These are phyloP conservation scores for Paradisaea rubra DNA, from an alignment of 2,113 vertebrate species.

Conservation along the genomic window DNA sequence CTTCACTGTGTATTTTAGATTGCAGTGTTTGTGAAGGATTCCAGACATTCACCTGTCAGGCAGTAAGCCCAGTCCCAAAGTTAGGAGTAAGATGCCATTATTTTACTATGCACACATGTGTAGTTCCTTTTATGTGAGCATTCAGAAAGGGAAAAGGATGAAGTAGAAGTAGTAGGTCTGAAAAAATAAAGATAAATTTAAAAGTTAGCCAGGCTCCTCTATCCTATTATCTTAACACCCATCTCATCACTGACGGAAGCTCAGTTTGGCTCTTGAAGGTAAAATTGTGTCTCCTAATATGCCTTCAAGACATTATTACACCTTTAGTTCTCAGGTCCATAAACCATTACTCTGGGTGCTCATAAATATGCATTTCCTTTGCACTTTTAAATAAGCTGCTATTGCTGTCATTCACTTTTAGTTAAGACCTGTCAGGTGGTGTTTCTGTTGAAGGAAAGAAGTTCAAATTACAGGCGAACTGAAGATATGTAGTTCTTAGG, in stretches of 20 bases:
- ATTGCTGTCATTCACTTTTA: slow-evolving; percentile 59
- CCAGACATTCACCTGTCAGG: neutral
- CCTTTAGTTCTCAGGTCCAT: slow-evolving; percentile 25
- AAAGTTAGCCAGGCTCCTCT: neutral
- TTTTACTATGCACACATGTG: neutral
- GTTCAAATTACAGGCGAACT: slow-evolving; percentile 31
- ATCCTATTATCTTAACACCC: neutral
- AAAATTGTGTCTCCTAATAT: slow-evolving; percentile 15
- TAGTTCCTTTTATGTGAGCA: neutral
- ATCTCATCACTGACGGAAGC: neutral
- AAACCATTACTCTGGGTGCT: slow-evolving; percentile 7
- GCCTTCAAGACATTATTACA: slow-evolving; percentile 1
- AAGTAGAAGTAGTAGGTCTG: neutral
- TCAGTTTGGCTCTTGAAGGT: neutral
- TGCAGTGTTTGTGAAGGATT: neutral
- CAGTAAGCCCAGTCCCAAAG: neutral
- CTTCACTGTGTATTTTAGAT: neutral
- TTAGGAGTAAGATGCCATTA: neutral
- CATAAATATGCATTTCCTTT: slow-evolving; percentile 62
- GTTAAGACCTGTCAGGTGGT: slow-evolving; percentile 63
- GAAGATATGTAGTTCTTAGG: slow-evolving; percentile 6
- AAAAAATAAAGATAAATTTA: neutral
- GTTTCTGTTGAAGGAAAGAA: slow-evolving; percentile 46
- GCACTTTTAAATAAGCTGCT: slow-evolving; percentile 52
- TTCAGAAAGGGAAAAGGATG: neutral